Base-by-base conservation (phyloP, 2,113 vertebrate genomes). In the Engystomops pustulosus region DNA sequence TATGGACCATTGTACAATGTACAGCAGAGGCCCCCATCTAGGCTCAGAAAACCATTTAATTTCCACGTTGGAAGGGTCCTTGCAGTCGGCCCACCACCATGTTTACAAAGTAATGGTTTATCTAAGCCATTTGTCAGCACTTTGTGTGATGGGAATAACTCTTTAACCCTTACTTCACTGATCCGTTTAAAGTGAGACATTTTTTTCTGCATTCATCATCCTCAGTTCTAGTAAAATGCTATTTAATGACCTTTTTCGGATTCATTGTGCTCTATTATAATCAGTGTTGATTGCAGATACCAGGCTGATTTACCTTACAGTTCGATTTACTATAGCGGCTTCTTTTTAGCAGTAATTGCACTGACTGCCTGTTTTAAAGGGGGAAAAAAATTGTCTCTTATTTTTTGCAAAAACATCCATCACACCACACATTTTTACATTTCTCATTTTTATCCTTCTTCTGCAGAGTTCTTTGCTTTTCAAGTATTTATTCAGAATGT, bases 261-360 rank as follows among this genome's bases (percentile, higher is more conserved):
- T 65, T 32, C 60, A 65, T 65, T 34, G 60, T 65, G 60, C 60
- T 65, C 60, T 32, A 65, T 65, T 65, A 65, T 65, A 65, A 65
- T 65, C 60, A 65, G 60, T 65, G 60, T 32, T 65, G 60, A 62
- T 62, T 62, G 58, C 58, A 15, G 25, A 32, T 32, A 32, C 12
- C 60, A 25, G 60, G 14, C 60, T 17, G 27, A 65, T 65, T 65
- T 65, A 65, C 60, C 60, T 62, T 62, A 30, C 27, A 15, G 6
- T 30, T 62, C 58, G 15, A 62, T 30, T 23, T 62, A 62, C 3
- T 30, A 62, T n/a, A 62, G 58, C 55, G 2, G 8, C 23, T 60
- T 27, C 55, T 60, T 10, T 60, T 60, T 60, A 60, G 20, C 55
- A 14, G 55, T 27, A 60, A 60, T 27, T 60, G 55, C 3, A 15